Percentiles rank a stretch among this genome's conserved stretches.
phyloP scores from a whole-genome alignment of 2,888 invertebrate species.

The Tetramorium bicarinatum region DNA sequence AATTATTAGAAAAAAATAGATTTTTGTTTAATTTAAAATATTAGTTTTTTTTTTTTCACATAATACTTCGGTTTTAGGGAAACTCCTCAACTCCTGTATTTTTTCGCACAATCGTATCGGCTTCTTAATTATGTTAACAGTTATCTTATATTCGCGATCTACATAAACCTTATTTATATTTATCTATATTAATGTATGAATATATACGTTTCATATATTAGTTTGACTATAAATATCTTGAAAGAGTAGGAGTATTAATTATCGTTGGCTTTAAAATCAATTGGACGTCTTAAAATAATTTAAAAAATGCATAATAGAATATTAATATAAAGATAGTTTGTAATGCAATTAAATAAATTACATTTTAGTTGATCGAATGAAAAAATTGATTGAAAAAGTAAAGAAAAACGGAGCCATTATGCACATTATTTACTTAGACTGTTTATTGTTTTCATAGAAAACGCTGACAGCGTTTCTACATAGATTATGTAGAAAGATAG shows the following conservation, averaged over 20 bases:
- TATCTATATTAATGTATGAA: neutral
- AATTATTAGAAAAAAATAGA: neutral
- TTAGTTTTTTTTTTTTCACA: neutral
- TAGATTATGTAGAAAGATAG: constrained; percentile 37
- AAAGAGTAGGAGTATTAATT: neutral
- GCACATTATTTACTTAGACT: constrained; percentile 2
- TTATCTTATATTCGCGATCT: neutral
- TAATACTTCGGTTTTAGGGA: neutral
- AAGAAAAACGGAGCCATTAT: neutral
- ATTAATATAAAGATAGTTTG: neutral
- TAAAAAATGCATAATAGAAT: neutral
- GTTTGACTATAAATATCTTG: neutral
- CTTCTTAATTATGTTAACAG: neutral
- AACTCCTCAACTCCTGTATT: neutral
- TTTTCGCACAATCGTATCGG: neutral
- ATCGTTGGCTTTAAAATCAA: neutral
- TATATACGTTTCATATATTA: neutral
- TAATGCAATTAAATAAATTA: neutral
- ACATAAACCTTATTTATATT: neutral
- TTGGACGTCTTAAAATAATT: neutral
- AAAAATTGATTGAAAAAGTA: neutral
- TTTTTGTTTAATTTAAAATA: neutral
- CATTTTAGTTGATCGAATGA: neutral
- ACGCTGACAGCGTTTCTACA: neutral
- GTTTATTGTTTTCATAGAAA: constrained; percentile 27